Conservation (phyloP, 2,113 vertebrate genomes). For the Pygoscelis adeliae region DNA sequence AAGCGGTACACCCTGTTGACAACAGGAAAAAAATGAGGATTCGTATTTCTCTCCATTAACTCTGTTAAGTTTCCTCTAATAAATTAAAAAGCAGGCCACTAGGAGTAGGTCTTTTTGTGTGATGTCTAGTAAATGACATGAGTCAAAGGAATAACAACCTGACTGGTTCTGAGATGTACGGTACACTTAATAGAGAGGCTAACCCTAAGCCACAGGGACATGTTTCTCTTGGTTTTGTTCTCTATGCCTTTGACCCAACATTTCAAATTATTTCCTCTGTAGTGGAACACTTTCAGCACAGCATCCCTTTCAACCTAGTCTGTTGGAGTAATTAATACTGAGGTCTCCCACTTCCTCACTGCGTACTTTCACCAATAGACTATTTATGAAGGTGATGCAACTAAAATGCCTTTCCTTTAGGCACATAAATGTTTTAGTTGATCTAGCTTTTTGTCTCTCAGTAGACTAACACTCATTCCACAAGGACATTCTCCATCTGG, state of each 20-base stretch:
- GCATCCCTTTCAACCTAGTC: neutral
- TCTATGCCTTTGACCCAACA: neutral
- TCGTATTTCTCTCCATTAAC: slow-evolving; percentile 2
- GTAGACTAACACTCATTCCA: slow-evolving; percentile 10
- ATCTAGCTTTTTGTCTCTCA: slow-evolving; percentile 29
- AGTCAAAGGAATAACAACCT: neutral
- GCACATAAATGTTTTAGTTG: slow-evolving; percentile 59
- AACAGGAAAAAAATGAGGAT: neutral
- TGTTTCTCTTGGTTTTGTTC: neutral
- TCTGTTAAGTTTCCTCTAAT: neutral
- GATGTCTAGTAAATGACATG: neutral
- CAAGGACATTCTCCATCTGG: slow-evolving; percentile 40
- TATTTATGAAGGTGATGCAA: slow-evolving; percentile 54
- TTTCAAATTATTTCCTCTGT: neutral
- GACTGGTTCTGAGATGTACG: neutral
- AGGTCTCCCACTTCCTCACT: slow-evolving; percentile 50
- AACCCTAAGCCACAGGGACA: neutral
- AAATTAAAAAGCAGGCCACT: neutral
- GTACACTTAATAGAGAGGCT: neutral
- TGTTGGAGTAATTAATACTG: slow-evolving; percentile 43
- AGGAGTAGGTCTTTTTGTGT: neutral
- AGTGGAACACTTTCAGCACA: neutral
- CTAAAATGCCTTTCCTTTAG: slow-evolving; percentile 48
- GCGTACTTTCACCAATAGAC: slow-evolving; percentile 24
- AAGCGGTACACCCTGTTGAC: neutral